Percentiles rank a stretch among this genome's conserved stretches.
Conservation (phyloP, 2,113 vertebrate species). For the Dipodomys merriami region DNA sequence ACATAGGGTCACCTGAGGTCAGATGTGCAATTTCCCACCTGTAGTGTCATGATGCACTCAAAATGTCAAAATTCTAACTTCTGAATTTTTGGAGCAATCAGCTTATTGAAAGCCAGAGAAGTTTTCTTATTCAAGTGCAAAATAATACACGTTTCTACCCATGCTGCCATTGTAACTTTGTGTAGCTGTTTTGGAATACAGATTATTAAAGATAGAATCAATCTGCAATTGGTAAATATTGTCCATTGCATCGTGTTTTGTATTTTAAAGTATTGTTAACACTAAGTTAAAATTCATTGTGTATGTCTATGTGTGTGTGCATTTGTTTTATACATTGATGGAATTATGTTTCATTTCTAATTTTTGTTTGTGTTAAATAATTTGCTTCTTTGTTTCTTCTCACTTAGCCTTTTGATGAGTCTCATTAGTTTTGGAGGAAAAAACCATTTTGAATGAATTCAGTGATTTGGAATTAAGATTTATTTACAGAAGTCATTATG, state of each 20-base stretch:
- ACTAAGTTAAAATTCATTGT: neutral
- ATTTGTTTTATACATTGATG: neutral
- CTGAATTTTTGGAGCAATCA: neutral
- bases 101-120: neutral
- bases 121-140: constrained; percentile 2
- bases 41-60: neutral
- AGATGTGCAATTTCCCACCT: neutral
- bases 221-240: neutral
- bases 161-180: neutral
- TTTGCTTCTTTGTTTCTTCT: constrained; percentile 63
- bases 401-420: constrained; percentile 65
- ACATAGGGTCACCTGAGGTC: neutral
- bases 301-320: neutral
- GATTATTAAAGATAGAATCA: neutral
- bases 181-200: neutral
- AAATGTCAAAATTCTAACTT: neutral
- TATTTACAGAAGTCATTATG: constrained; percentile 74
- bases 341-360: constrained; percentile 21
- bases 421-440: constrained; percentile 74
- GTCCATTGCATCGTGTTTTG: neutral
- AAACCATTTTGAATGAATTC: constrained; percentile 63
- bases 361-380: constrained; percentile 68
- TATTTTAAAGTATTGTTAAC: constrained; percentile 15
- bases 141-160: neutral
- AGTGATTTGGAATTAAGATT: constrained; percentile 70